phyloP scores from a whole-genome alignment of 2,113 vertebrate species.

The Platycercus adscitus region DNA sequence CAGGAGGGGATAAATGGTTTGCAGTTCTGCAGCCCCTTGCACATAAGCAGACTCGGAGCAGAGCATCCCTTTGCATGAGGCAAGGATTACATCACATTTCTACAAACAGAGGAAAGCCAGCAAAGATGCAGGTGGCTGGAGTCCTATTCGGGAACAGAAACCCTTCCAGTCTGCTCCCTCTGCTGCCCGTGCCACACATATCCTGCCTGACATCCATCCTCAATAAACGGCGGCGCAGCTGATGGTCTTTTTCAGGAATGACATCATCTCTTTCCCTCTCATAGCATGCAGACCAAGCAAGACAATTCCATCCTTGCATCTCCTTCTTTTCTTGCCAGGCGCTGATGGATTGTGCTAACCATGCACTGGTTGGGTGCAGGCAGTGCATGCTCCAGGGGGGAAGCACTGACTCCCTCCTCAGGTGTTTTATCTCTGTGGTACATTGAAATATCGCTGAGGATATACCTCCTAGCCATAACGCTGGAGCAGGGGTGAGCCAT shows the following conservation, averaged over 20 bases:
- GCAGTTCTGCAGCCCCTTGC: neutral
- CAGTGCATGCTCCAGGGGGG: neutral
- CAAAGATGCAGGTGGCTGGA: neutral
- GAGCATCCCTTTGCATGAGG: neutral
- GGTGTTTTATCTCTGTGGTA: neutral
- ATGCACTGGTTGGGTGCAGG: neutral
- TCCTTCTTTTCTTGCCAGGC: neutral
- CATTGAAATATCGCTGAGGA: neutral
- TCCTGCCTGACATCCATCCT: neutral
- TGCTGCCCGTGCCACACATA: neutral
- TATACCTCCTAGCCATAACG: neutral
- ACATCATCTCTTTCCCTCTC: neutral
- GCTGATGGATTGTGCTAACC: neutral
- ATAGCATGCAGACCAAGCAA: neutral
- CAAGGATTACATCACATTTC: neutral
- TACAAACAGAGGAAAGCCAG: neutral
- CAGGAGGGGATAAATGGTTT: neutral
- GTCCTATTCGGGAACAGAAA: neutral
- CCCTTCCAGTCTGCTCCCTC: neutral
- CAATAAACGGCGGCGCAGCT: neutral
- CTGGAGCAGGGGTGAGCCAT: neutral
- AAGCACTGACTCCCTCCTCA: neutral
- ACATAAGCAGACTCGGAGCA: rapidly evolving
- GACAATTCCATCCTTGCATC: neutral
- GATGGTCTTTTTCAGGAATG: neutral